Percentiles rank a stretch among this genome's conserved stretches.
Conservation (phyloP, 1,140 invertebrate species). For the Achroia grisella region DNA sequence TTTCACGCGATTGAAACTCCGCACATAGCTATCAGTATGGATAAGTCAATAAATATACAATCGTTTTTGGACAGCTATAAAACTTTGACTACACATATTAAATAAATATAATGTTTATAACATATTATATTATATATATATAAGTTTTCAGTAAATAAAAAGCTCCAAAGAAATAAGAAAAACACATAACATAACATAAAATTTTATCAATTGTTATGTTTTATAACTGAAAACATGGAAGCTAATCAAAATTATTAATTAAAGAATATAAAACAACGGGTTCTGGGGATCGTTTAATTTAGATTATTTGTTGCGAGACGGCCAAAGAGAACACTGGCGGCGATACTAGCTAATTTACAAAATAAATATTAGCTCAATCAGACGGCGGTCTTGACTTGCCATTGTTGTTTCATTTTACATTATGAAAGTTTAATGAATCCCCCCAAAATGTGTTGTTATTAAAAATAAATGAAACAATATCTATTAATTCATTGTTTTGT, state of each 20-base stretch:
- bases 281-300: slow-evolving; percentile 54
- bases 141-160: too few species aligned
- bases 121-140: too few species aligned
- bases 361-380: slow-evolving; percentile 73
- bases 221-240: background rate
- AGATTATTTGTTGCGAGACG: slow-evolving; percentile 58
- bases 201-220: too few species aligned
- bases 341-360: slow-evolving; percentile 69
- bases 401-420: slow-evolving; percentile 14
- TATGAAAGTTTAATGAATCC: too few species aligned
- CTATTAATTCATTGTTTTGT: background rate
- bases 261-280: slow-evolving; percentile 60
- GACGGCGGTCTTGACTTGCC: slow-evolving; percentile 29
- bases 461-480: background rate
- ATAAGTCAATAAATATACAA: too few species aligned
- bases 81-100: too few species aligned
- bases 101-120: too few species aligned
- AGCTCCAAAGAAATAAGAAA: too few species aligned
- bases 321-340: slow-evolving; percentile 30
- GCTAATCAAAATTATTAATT: slow-evolving; percentile 61
- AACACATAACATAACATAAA: too few species aligned
- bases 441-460: background rate
- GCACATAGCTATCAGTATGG: too few species aligned
- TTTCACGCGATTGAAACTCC: too few species aligned
- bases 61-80: too few species aligned